Evolutionary conservation across 2,113 vertebrate species (phyloP).

Genomic region (Rousettus leschenaultii): DNA sequence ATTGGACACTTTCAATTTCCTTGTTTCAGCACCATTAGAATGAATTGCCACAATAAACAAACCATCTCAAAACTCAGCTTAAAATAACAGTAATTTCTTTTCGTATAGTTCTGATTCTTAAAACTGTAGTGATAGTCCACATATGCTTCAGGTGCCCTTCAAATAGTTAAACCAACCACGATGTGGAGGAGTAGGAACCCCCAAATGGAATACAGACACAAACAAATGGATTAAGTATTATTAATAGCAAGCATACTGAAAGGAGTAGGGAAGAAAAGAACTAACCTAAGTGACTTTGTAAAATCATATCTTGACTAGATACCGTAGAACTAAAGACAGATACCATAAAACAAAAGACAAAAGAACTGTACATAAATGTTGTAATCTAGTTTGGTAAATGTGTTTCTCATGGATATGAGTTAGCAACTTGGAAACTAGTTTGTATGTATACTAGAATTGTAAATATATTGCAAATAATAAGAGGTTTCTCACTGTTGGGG

Average conservation of each 20-base stretch:
- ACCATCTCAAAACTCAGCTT: conserved; percentile 5
- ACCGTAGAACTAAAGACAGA: background rate
- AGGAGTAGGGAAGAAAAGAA: background rate
- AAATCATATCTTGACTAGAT: background rate
- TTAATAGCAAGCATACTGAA: background rate
- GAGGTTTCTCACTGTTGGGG: conserved; percentile 20
- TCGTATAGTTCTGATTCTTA: conserved; percentile 28
- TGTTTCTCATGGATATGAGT: background rate
- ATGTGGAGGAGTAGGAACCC: background rate
- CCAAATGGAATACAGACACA: background rate
- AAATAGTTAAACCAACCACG: background rate
- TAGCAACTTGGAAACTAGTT: conserved; percentile 41
- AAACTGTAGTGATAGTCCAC: background rate
- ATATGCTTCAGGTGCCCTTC: background rate
- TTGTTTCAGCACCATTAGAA: conserved; percentile 29
- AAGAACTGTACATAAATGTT: background rate
- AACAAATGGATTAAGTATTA: background rate
- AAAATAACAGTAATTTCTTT: conserved; percentile 47
- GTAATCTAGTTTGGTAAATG: background rate
- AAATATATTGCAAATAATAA: background rate
- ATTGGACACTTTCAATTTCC: conserved; percentile 30
- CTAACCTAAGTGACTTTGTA: background rate
- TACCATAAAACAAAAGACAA: background rate
- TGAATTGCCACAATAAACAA: conserved; percentile 48
- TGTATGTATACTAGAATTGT: conserved; percentile 13